Evolutionary conservation across 1,140 invertebrate species (phyloP), one percentile per base, ranked within the genome.

Genomic region (Sitobion miscanthi): DNA sequence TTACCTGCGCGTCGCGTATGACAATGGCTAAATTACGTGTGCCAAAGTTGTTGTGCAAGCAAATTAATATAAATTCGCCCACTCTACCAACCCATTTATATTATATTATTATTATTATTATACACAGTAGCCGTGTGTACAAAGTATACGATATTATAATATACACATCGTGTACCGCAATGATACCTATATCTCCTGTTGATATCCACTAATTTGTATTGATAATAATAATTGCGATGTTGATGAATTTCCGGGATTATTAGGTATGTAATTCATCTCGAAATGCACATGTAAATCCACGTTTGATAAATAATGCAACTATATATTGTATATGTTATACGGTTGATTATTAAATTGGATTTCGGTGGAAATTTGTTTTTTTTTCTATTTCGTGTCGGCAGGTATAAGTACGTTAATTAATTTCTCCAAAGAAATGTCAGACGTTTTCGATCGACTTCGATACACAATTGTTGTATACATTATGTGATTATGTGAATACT

Each of bases 21-120:
- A n/a, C 62, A 77, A 77, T 77, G 14, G 62, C n/a, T n/a, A 6
- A 77, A 77, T 77, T 77, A 77, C 62, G 62, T n/a, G 30, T 69
- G 62, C 62, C 62, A 69, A 69, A 69, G 62, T 69, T n/a, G 62
- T 69, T 77, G 62, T 77, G 62, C 62, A 77, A 77, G 62, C n/a
- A n/a, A 77, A 77, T 77, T n/a, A n/a, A n/a, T n/a, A 69, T 2
- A 6, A n/a, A 77, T 77, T 77, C 17, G 11, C 62, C 62, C 62
- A 69, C 30, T 54, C 30, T 54, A 54, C 49, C 49, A n/a, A 69
- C 30, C 62, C 62, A 69, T 69, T 69, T 30, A 69, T n/a, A 14
- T 69, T 69, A 4, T 0, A 11, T 57, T 8, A 47, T 47, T 54
- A 54, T 7, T 8, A 47, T 47, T 54, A 54, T 7, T 57, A 11